These are phyloP conservation scores for Semotilus atromaculatus DNA, from an alignment of 2,797 vertebrate genomes.

Conservation along the genomic window DNA sequence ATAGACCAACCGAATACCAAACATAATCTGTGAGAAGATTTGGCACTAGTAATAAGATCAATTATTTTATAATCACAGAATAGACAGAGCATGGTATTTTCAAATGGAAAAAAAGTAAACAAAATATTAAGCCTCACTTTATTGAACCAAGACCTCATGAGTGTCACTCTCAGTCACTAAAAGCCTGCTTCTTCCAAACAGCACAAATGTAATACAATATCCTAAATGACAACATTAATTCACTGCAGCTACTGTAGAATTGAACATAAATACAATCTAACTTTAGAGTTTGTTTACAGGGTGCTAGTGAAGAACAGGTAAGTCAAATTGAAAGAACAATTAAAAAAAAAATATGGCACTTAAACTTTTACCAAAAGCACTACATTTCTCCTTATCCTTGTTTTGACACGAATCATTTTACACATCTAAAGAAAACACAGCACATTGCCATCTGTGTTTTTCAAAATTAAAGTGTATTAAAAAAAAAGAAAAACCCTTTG, in stretches of 20 bases:
- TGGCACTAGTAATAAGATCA: not conserved
- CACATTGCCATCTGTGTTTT: slow-evolving; percentile 11
- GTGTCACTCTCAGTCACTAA: slow-evolving; percentile 23
- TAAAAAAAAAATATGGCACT: not conserved
- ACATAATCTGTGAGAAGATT: not conserved
- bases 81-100: not conserved
- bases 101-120: slow-evolving; percentile 15
- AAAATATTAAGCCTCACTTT: slow-evolving; percentile 65
- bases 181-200: not conserved
- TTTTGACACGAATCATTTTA: slow-evolving; percentile 4
- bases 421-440: slow-evolving; percentile 2
- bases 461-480: not conserved
- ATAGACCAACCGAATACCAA: not conserved
- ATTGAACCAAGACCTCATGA: slow-evolving; percentile 64
- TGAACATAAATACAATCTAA: slow-evolving; percentile 21
- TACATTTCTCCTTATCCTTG: not conserved
- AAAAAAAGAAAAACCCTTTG: slow-evolving; percentile 44
- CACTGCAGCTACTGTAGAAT: not conserved
- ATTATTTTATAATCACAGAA: not conserved
- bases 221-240: slow-evolving; percentile 1
- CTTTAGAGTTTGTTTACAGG: slow-evolving; percentile 10
- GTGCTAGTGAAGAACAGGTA: slow-evolving; percentile 5
- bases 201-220: slow-evolving; percentile 26
- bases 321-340: slow-evolving; percentile 11
- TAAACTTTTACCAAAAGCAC: slow-evolving; percentile 17